A percentile compares a stretch with the other conserved stretches of the same genome.
Conservation (phyloP, 1,140 invertebrate genomes). For the Thereuonema tuberculata region DNA sequence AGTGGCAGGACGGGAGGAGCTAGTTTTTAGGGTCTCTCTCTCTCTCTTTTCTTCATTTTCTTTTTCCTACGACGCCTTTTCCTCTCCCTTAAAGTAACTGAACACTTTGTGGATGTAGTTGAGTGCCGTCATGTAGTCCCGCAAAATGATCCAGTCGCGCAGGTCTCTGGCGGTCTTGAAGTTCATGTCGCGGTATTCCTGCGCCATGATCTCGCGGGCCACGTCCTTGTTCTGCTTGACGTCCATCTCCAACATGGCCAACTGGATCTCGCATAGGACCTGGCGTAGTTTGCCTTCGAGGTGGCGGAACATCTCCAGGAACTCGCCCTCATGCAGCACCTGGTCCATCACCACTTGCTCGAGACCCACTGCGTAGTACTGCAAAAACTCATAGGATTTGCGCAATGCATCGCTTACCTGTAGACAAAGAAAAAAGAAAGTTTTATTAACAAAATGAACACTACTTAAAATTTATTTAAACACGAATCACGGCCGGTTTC, state of each 20-base stretch:
- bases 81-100: slow-evolving; percentile 29
- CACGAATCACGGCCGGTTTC: no score
- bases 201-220: slow-evolving; percentile 40
- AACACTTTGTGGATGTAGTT: slow-evolving; percentile 44
- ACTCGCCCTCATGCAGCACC: slow-evolving; percentile 34
- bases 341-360: slow-evolving; percentile 52
- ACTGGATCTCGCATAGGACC: slow-evolving; percentile 43
- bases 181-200: slow-evolving; percentile 33
- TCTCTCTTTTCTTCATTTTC: no score
- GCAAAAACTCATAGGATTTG: not conserved
- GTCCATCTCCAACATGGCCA: slow-evolving; percentile 40
- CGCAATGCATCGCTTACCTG: not conserved
- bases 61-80: no score
- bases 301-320: slow-evolving; percentile 39
- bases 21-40: no score
- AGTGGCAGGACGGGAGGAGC: no score
- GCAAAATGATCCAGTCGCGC: slow-evolving; percentile 48
- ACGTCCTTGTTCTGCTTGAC: slow-evolving; percentile 36
- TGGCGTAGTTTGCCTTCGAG: slow-evolving; percentile 42
- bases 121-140: slow-evolving; percentile 48
- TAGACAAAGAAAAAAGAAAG: not conserved
- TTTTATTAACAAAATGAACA: not conserved
- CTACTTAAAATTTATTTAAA: not conserved
- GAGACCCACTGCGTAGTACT: slow-evolving; percentile 29
- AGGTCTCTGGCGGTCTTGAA: slow-evolving; percentile 35